Conservation (phyloP, 1,140 invertebrate species). For the Drosophila auraria region DNA sequence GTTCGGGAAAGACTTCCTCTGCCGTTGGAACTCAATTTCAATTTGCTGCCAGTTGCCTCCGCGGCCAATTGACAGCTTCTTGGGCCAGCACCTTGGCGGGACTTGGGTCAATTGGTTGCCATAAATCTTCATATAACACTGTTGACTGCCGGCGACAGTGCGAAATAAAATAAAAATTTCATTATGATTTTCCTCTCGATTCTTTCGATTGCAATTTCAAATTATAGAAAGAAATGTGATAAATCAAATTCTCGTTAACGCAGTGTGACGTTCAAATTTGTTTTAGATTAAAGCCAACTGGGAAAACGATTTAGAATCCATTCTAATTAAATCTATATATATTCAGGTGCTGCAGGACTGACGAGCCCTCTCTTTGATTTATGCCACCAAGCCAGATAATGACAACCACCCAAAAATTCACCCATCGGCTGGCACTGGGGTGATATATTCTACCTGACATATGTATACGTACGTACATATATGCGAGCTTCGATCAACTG, state of each 20-base stretch:
- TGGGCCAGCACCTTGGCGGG: constrained; percentile 45
- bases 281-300: constrained; percentile 34
- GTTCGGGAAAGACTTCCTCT: constrained; percentile 26
- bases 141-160: constrained; percentile 74
- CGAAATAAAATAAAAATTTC: constrained; percentile 64
- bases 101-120: constrained; percentile 69
- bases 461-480: background rate
- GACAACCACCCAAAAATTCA: constrained; percentile 64
- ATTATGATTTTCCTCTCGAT: constrained; percentile 46
- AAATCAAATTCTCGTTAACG: constrained; percentile 78
- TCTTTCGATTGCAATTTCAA: constrained; percentile 42
- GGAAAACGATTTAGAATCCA: constrained; percentile 33
- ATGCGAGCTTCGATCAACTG: constrained; percentile 43
- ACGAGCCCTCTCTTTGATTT: constrained; percentile 39
- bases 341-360: background rate
- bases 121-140: constrained; percentile 78
- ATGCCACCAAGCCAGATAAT: constrained; percentile 64
- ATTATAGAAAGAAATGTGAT: constrained; percentile 73
- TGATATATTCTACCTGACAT: background rate
- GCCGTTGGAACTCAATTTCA: constrained; percentile 62
- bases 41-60: constrained; percentile 41
- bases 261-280: constrained; percentile 61
- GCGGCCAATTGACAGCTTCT: constrained; percentile 38
- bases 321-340: constrained; percentile 39
- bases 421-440: constrained; percentile 24